Evolutionary conservation across 2,888 invertebrate genomes (phyloP).

Genomic region (Eristalinus sepulchralis): DNA sequence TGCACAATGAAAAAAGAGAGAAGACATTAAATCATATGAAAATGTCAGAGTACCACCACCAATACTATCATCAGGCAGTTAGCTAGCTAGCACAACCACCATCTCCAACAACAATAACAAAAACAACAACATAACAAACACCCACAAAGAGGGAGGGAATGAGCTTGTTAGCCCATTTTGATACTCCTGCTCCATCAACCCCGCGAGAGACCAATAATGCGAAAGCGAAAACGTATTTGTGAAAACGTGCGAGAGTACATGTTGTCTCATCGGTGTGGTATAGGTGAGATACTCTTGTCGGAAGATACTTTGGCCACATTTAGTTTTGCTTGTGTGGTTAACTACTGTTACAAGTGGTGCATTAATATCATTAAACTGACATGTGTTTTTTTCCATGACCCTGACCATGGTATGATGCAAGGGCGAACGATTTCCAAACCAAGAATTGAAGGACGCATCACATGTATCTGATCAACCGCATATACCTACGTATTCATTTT

Average conservation of each 20-base stretch:
- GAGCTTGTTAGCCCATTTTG: slow-evolving; percentile 20
- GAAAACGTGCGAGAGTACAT: background rate
- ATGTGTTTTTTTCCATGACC: slow-evolving; percentile 58
- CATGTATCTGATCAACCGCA: background rate
- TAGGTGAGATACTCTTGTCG: slow-evolving; percentile 29
- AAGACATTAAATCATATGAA: slow-evolving; percentile 39
- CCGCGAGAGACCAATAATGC: slow-evolving; percentile 19
- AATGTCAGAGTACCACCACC: slow-evolving; percentile 48
- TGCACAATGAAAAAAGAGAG: slow-evolving; percentile 34
- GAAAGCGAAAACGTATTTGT: slow-evolving; percentile 7
- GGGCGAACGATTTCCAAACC: slow-evolving; percentile 17
- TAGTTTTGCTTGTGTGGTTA: slow-evolving; percentile 35
- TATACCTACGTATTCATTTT: background rate
- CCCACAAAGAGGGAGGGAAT: slow-evolving; percentile 39
- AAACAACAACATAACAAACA: slow-evolving; percentile 9
- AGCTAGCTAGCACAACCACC: background rate
- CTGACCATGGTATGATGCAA: slow-evolving; percentile 55
- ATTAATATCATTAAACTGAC: slow-evolving; percentile 42
- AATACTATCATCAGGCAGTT: background rate
- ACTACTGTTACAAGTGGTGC: slow-evolving; percentile 41
- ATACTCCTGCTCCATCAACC: slow-evolving; percentile 38
- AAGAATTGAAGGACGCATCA: slow-evolving; percentile 10
- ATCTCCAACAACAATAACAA: background rate
- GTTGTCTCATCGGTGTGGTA: background rate
- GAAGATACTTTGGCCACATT: slow-evolving; percentile 6